Base-by-base conservation (phyloP, 2,888 invertebrate species). In the Ophonus ardosiacus region DNA sequence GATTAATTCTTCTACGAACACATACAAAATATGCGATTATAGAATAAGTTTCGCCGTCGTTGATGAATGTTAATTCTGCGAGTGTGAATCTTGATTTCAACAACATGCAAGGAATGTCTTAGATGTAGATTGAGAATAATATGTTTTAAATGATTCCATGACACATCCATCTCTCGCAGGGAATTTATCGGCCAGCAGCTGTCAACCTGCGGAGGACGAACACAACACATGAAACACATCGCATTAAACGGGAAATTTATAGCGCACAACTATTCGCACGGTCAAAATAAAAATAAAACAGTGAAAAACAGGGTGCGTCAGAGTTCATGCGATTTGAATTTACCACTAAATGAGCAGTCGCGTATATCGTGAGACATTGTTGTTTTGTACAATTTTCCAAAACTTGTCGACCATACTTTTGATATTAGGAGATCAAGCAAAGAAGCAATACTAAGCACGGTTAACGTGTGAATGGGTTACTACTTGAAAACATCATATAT, bases 161-260 rank as follows among this genome's bases (percentile, higher is more conserved):
- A 56, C 68, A 56, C 65, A 81, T 81, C 68, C 57, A 81, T 81
- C 81, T 81, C 18, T 71, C 56, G 71, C 57, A 18, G 56, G 31
- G 82, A 59, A 82, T 82, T 68, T 68, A 82, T 82, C 82, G 82
- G 59, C 40, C 40, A 82, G 71, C 82, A 82, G 74, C 82, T 82
- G 82, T 82, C 82, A 82, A 43, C 82, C 56, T 57, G 82, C 59
- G 38, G 82, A 74, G 74, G 57, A 71, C 80, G 80, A 38, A 80
- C 61, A 59, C 57, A 74, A 74, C 71, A 74, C 71, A 74, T 74
- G 40, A 74, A 74, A 74, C 71, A 43, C 80, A 85, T 80, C 85
- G 71, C 68, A 65, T 85, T 80, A 71, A 79, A 85, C 59, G 18
- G 57, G 59, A 68, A 80, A 85, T 85, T 85, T 85, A 85, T 85